Evolutionary conservation across 2,888 invertebrate species (phyloP).

Genomic region (Hemistola chrysoprasaria): DNA sequence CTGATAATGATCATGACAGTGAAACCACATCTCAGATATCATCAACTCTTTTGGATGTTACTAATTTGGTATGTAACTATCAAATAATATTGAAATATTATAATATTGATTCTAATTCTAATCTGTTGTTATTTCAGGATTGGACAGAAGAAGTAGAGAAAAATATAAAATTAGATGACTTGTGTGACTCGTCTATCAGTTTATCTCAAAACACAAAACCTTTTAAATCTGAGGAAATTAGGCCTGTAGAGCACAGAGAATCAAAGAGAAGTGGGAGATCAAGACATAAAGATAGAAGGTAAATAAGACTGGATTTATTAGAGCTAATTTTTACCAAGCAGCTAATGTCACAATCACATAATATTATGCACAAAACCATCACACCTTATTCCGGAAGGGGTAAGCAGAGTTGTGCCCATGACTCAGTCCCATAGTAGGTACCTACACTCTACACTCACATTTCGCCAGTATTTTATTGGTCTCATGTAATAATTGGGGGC

Average conservation of each 20-base stretch:
- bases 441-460: too few species aligned
- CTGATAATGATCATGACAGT: slow-evolving; percentile 58
- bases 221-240: slow-evolving; percentile 52
- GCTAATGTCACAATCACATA: too few species aligned
- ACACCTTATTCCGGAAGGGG: too few species aligned
- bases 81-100: not conserved
- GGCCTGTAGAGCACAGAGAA: slow-evolving; percentile 52
- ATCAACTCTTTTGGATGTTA: slow-evolving; percentile 64
- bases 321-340: too few species aligned
- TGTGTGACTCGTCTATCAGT: slow-evolving; percentile 60
- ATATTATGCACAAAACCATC: too few species aligned
- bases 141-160: slow-evolving; percentile 80
- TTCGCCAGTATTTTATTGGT: too few species aligned
- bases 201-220: slow-evolving; percentile 59
- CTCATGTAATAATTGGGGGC: too few species aligned
- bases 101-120: not conserved
- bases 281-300: slow-evolving; percentile 70
- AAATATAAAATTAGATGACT: slow-evolving; percentile 69
- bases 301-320: slow-evolving; percentile 8
- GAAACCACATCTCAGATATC: slow-evolving; percentile 64
- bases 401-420: too few species aligned
- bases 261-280: slow-evolving; percentile 62
- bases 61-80: slow-evolving; percentile 60
- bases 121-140: slow-evolving; percentile 48
- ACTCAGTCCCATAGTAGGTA: too few species aligned